Conservation (phyloP, 2,797 vertebrate species). For the Setipinna tenuifilis region DNA sequence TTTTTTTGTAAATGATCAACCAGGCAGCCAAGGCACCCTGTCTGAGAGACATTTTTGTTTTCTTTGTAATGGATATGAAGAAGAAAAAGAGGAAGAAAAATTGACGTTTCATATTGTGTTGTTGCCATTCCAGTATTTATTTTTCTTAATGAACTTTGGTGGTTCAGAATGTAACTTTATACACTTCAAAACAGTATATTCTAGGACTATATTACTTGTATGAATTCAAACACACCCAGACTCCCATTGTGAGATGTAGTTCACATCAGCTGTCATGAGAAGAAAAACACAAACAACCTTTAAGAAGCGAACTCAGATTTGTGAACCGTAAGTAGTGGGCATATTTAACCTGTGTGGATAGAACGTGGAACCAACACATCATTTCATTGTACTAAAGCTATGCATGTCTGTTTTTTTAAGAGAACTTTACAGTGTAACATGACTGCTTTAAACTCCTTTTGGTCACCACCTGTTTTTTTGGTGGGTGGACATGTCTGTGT, state of each 20-base stretch:
- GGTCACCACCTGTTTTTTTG: slow-evolving; percentile 68
- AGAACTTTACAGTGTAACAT: slow-evolving; percentile 60
- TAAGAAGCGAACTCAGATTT: slow-evolving; percentile 56
- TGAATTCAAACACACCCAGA: slow-evolving; percentile 50
- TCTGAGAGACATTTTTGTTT: slow-evolving; percentile 48
- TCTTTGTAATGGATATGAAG: slow-evolving; percentile 17
- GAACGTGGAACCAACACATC: slow-evolving; percentile 53
- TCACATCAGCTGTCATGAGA: slow-evolving; percentile 51
- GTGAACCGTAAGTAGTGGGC: slow-evolving; percentile 41
- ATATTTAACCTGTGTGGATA: slow-evolving; percentile 48
- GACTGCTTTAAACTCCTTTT: slow-evolving; percentile 59
- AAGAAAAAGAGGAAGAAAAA: slow-evolving; percentile 51
- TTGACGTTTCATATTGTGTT: slow-evolving; percentile 58
- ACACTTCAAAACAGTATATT: slow-evolving; percentile 63
- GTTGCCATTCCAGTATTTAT: slow-evolving; percentile 81
- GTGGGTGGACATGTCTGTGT: slow-evolving; percentile 51
- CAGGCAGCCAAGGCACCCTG: slow-evolving; percentile 22
- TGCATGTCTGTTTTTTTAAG: slow-evolving; percentile 72
- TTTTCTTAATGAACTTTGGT: slow-evolving; percentile 63
- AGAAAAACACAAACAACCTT: slow-evolving; percentile 2
- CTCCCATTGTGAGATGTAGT: slow-evolving; percentile 26
- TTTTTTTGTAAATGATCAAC: slow-evolving; percentile 65
- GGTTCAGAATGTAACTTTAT: slow-evolving; percentile 83
- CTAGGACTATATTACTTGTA: slow-evolving; percentile 56
- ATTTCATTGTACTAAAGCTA: slow-evolving; percentile 71